Evolutionary conservation across 2,797 vertebrate genomes (phyloP), one percentile per base, ranked within the genome.

Genomic region (Coreius guichenoti): DNA sequence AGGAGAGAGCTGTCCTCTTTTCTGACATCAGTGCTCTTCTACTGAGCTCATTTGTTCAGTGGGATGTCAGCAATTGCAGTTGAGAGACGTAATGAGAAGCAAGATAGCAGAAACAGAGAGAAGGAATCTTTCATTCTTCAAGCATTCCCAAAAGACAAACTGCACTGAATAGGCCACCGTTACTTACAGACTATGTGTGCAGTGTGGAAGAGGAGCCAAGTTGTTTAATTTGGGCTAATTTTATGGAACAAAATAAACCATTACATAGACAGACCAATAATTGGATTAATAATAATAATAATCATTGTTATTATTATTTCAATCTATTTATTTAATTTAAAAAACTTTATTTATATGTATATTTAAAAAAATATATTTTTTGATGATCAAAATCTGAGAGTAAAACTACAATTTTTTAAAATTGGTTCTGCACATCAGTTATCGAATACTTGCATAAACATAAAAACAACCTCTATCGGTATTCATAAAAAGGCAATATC

Each of bases 21-120:
- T 61, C 73, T 84, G 83, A 89, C 89, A 65, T n/a, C 29, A 68
- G 45, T 16, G 6, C 61, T 78, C 72, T 82, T 74, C 51, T 80
- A 58, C 76, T 81, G 75, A 81, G 82, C 65, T 81, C 72, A 79
- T 85, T 86, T 85, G 87, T 82, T 85, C 88, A 45, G 75, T 11
- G 61, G 81, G 81, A 63, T 85, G 76, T 88, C 85, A 67, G 43
- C 69, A 72, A 73, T 29, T 80, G 61, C 11, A 51, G 43, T 79
- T 68, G 85, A 36, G 67, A 82, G 65, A 81, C 21, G 61, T 87
- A 83, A 89, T 83, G 83, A 86, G 86, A 85, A 49, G 67, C 23
- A 3, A 36, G 74, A 39, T 43, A 47, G 58, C 51, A 67, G 16
- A 58, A 19, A 63, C 21, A 31, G 61, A 77, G 65, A 39, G 73